A percentile compares a stretch with the other conserved stretches of the same genome.
These are phyloP conservation scores for Platerodrilus igneus DNA, from an alignment of 2,888 invertebrate species.

Conservation along the genomic window DNA sequence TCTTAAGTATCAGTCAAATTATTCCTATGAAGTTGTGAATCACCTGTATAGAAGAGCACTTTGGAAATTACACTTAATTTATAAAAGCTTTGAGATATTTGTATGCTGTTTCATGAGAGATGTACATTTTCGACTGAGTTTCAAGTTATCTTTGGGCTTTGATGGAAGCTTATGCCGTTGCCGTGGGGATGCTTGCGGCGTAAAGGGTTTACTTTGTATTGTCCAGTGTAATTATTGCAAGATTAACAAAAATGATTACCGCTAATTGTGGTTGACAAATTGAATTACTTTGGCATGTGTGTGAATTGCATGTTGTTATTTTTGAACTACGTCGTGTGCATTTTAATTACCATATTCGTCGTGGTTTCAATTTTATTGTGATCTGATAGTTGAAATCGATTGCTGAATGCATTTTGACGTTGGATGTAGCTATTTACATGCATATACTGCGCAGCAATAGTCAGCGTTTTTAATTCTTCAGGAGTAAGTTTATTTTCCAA, in stretches of 20 bases:
- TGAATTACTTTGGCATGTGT: constrained; percentile 20
- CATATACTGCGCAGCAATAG: too few species aligned
- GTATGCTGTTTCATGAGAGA: too few species aligned
- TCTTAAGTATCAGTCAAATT: too few species aligned
- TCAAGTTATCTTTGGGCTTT: constrained; percentile 2
- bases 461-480: too few species aligned
- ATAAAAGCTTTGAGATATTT: too few species aligned
- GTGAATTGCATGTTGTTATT: constrained; percentile 16
- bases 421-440: too few species aligned
- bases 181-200: constrained; percentile 8
- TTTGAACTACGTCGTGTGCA: constrained; percentile 13
- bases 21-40: too few species aligned
- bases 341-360: constrained; percentile 17
- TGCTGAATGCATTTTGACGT: constrained; percentile 9
- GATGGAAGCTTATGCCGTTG: constrained; percentile 5
- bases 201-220: constrained; percentile 10
- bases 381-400: constrained; percentile 13
- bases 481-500: too few species aligned
- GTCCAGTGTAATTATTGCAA: constrained; percentile 17
- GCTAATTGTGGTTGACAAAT: constrained; percentile 22
- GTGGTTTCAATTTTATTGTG: constrained; percentile 9
- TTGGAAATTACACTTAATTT: too few species aligned
- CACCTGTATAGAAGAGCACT: too few species aligned
- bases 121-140: too few species aligned
- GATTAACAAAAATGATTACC: constrained; percentile 21